phyloP scores from a whole-genome alignment of 2,888 invertebrate species.

The Tachina lurida region DNA sequence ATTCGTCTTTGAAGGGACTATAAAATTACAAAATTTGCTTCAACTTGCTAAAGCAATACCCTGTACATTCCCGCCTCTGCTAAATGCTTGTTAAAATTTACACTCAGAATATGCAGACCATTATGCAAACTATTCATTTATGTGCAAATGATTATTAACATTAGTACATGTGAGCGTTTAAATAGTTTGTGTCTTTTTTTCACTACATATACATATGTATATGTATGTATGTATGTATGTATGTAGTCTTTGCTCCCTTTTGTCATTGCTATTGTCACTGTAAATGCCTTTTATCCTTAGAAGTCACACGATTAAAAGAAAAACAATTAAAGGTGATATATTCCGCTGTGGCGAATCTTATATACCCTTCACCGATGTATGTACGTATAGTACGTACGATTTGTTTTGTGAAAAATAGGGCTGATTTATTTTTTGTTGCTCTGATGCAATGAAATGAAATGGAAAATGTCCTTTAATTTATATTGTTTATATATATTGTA shows the following conservation, averaged over 20 bases:
- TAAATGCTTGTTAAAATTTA: conserved; percentile 44
- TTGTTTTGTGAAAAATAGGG: too few species aligned
- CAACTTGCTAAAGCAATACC: background rate
- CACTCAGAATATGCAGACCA: conserved; percentile 70
- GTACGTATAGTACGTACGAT: too few species aligned
- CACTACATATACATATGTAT: background rate
- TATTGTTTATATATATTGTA: too few species aligned
- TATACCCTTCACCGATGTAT: too few species aligned
- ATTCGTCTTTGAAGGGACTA: too few species aligned
- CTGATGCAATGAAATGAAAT: too few species aligned
- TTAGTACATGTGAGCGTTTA: conserved; percentile 55
- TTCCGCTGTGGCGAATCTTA: too few species aligned
- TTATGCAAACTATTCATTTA: conserved; percentile 37
- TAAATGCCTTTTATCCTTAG: conserved; percentile 46
- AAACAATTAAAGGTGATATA: too few species aligned
- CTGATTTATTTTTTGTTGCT: too few species aligned
- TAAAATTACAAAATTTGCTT: background rate
- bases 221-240: background rate
- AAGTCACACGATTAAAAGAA: conserved; percentile 27
- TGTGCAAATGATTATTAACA: conserved; percentile 51
- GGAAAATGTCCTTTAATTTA: too few species aligned
- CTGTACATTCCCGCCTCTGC: background rate
- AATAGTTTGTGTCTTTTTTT: conserved; percentile 54
- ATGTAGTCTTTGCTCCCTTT: conserved; percentile 3
- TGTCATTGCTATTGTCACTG: conserved; percentile 22